Base-by-base conservation (phyloP, 2,113 vertebrate genomes). In the Phrynosoma blainvillii region DNA sequence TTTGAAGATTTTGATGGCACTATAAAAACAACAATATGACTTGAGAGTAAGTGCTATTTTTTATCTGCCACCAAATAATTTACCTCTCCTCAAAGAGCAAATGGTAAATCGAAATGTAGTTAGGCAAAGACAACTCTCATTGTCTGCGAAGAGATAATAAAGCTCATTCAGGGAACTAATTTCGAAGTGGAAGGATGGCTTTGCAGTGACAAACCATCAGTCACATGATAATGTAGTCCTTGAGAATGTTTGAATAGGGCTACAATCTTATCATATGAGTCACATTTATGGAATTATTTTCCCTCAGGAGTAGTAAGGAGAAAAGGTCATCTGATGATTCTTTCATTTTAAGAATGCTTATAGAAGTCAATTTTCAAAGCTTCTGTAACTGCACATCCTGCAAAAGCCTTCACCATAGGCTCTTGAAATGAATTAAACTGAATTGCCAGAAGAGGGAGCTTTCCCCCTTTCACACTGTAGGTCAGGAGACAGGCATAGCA, bases 381-480 rank as follows among this genome's bases (percentile, higher is more conserved):
- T 59, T 18, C 32, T 14, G 13, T 80, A 56, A 74, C n/a, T 27
- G n/a, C 4, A 14, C 32, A 42, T 62, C 10, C 80, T 1, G 10
- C 12, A 11, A 84, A 84, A 75, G n/a, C 6, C 32, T 62, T 84
- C 16, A 23, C 5, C 36, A 62, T 40, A 30, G 0, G 4, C 32
- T 36, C 0, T 47, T 11, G 42, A 47, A 77, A 0, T 76, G 4
- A 8, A 9, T 16, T 66, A 0, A 62, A 66, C 3, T 1, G 2
- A 0, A 20, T n/a, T 25, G n/a, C 47, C 11, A 0, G 1, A 85
- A 87, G 25, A 71, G 82, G 0, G 20, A n/a, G 87, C 70, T 65
- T 32, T 75, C 6, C 12, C n/a, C 11, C 0, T 40, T 27, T n/a
- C 0, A 0, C 1, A 40, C 3, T 78, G 52, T 21, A 0, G 25